phyloP scores from a whole-genome alignment of 2,888 invertebrate genomes.

The Cephus spinipes region DNA sequence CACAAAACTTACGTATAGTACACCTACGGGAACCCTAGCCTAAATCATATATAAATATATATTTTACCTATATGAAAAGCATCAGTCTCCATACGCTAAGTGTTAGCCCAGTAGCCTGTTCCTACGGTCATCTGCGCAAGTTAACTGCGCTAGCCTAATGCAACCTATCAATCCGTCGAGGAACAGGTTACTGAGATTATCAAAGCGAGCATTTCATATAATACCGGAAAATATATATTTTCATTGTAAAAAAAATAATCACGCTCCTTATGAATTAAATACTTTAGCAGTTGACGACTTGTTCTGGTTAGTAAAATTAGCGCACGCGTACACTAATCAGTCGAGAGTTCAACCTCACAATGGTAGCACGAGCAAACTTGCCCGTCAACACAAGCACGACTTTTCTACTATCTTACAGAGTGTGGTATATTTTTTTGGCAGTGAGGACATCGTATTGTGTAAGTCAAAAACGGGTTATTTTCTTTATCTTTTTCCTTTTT shows the following conservation, averaged over 20 bases:
- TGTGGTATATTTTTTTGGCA: constrained; percentile 57
- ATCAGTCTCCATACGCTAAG: constrained; percentile 63
- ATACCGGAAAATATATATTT: constrained; percentile 66
- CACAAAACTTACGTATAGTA: constrained; percentile 53
- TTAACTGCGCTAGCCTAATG: background rate
- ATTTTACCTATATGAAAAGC: constrained; percentile 67
- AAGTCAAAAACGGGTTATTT: constrained; percentile 46
- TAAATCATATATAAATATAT: constrained; percentile 61
- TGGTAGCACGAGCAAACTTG: constrained; percentile 39
- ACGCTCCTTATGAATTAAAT: constrained; percentile 65
- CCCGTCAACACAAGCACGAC: constrained; percentile 46
- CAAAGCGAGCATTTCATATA: constrained; percentile 64
- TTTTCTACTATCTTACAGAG: constrained; percentile 33
- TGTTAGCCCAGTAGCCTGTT: constrained; percentile 42
- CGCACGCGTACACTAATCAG: constrained; percentile 59
- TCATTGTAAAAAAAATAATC: constrained; percentile 65
- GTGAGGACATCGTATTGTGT: constrained; percentile 59
- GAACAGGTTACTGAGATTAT: constrained; percentile 46
- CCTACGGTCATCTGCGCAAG: constrained; percentile 7
- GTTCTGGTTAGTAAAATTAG: constrained; percentile 57
- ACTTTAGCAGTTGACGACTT: constrained; percentile 61
- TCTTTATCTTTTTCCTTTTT: constrained; percentile 24
- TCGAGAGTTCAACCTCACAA: constrained; percentile 43
- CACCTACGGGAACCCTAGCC: constrained; percentile 27
- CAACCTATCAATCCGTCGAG: background rate